Evolutionary conservation across 2,888 invertebrate genomes (phyloP).

Genomic region (Leistus spinibarbis): DNA sequence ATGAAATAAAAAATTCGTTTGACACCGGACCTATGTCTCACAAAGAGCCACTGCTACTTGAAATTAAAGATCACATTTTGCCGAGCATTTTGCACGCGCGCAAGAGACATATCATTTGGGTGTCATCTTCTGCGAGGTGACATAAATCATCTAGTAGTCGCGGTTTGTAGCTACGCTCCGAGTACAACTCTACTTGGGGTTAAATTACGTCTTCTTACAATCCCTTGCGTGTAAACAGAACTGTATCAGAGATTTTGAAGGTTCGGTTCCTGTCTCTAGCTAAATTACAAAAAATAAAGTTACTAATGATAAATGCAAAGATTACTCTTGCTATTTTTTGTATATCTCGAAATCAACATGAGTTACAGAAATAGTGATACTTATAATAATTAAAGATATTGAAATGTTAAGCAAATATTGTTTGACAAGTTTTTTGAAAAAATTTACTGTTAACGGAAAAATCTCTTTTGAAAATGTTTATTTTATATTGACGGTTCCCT

Average conservation of each 20-base stretch:
- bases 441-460: too few species aligned
- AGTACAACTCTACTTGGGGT: neutral
- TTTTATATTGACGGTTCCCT: too few species aligned
- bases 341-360: too few species aligned
- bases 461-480: too few species aligned
- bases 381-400: too few species aligned
- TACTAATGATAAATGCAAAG: too few species aligned
- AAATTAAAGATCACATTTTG: neutral
- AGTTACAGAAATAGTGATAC: too few species aligned
- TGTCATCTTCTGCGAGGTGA: neutral
- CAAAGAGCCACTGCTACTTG: neutral
- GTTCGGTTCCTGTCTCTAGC: neutral
- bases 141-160: slow-evolving; percentile 1
- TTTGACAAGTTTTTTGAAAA: too few species aligned
- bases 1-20: neutral
- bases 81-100: neutral
- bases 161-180: neutral
- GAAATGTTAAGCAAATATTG: too few species aligned
- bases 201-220: neutral
- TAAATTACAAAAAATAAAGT: too few species aligned
- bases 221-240: neutral
- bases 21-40: neutral
- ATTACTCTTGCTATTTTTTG: too few species aligned
- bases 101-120: neutral
- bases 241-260: neutral